A percentile compares a stretch with the other conserved stretches of the same genome.
phyloP scores from a whole-genome alignment of 2,113 vertebrate species.

The Diphyllodes magnificus region DNA sequence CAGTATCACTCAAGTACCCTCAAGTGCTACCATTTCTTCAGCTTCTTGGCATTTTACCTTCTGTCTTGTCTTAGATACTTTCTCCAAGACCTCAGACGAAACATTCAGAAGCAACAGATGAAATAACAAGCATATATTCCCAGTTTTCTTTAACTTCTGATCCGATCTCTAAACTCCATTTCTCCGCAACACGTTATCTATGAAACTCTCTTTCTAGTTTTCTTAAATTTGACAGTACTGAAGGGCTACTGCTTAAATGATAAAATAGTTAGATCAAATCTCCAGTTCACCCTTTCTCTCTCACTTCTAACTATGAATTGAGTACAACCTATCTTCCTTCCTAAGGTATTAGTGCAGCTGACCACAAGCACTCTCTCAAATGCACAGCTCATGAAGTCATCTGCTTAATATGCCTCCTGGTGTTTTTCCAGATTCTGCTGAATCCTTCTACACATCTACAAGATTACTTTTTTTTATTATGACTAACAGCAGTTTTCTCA shows the following conservation, averaged over 20 bases:
- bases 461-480: neutral
- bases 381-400: neutral
- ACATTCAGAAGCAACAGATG: neutral
- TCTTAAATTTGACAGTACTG: neutral
- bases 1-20: neutral
- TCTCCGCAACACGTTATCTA: rapidly evolving
- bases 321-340: neutral
- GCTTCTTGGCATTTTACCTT: neutral
- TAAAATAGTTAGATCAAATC: neutral
- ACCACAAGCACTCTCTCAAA: neutral
- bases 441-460: neutral
- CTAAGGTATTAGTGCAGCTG: rapidly evolving
- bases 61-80: neutral
- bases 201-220: neutral
- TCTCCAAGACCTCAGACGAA: neutral
- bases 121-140: neutral
- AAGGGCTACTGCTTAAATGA: neutral
- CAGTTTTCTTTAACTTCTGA: neutral
- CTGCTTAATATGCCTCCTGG: no score
- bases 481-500: neutral
- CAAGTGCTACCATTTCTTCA: neutral
- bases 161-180: neutral
- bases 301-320: neutral
- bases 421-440: neutral
- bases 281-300: neutral